These are phyloP conservation scores for Salticus scenicus DNA, from an alignment of 2,888 invertebrate species.

Conservation along the genomic window DNA sequence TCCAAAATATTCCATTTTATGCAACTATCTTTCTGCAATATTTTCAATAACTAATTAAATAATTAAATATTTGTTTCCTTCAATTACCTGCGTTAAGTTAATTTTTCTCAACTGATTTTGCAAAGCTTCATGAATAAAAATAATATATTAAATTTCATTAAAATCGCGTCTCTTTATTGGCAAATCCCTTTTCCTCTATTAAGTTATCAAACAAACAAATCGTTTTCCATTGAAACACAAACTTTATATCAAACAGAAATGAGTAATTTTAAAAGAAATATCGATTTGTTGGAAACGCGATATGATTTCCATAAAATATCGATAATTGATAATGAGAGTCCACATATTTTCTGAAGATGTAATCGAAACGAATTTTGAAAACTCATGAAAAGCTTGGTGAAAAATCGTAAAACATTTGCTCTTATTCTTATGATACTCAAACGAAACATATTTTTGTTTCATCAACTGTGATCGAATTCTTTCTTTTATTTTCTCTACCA, in stretches of 20 bases:
- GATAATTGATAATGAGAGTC: constrained; percentile 1
- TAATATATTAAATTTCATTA: too few relatives aligned
- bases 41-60: too few relatives aligned
- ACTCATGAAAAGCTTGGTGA: neutral
- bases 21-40: too few relatives aligned
- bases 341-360: neutral
- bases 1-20: too few relatives aligned
- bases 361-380: neutral
- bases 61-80: too few relatives aligned
- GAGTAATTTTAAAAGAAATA: neutral
- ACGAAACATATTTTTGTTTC: neutral
- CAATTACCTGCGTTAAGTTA: too few relatives aligned
- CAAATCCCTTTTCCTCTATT: too few relatives aligned
- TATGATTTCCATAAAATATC: neutral
- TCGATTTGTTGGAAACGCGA: neutral
- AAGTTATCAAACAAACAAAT: neutral
- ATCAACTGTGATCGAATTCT: neutral
- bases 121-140: too few relatives aligned
- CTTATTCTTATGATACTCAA: neutral
- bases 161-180: too few relatives aligned
- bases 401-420: neutral
- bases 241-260: neutral
- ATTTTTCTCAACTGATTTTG: too few relatives aligned
- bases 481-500: neutral
- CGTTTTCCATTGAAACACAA: neutral